Evolutionary conservation across 2,888 invertebrate species (phyloP).

Genomic region (Hoplodrina blanda): DNA sequence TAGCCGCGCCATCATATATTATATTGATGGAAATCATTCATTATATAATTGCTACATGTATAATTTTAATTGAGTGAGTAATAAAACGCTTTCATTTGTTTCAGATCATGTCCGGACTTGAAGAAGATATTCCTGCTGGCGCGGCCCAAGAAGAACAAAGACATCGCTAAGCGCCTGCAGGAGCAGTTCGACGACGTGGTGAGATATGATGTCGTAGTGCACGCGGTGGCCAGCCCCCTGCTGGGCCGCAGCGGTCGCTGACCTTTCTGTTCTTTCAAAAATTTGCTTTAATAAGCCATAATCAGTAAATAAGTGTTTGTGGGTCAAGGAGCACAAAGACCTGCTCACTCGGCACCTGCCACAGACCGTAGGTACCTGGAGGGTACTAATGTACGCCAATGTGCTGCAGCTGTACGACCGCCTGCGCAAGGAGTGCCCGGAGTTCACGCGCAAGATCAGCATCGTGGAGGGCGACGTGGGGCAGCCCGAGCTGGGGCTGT

Average conservation of each 20-base stretch:
- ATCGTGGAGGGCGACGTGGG: conserved; percentile 84
- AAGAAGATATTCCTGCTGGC: conserved; percentile 87
- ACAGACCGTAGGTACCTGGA: too few relatives aligned
- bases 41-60: too few relatives aligned
- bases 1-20: too few relatives aligned
- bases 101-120: conserved; percentile 87
- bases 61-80: neutral
- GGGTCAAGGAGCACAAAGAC: too few relatives aligned
- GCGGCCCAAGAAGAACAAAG: conserved; percentile 90
- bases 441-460: conserved; percentile 82
- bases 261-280: too few relatives aligned
- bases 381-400: neutral
- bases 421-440: conserved; percentile 78
- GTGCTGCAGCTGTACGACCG: conserved; percentile 82
- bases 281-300: too few relatives aligned
- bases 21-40: too few relatives aligned
- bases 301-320: too few relatives aligned
- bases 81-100: conserved; percentile 37
- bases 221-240: too few relatives aligned
- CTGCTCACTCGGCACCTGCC: too few relatives aligned
- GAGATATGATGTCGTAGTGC: conserved; percentile 61
- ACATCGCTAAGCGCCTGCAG: conserved; percentile 84
- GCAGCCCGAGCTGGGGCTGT: conserved; percentile 78
- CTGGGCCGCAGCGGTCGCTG: too few relatives aligned
- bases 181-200: conserved; percentile 92